Base-by-base conservation (phyloP, 2,888 invertebrate species). In the Mechanitis mazaeus region DNA sequence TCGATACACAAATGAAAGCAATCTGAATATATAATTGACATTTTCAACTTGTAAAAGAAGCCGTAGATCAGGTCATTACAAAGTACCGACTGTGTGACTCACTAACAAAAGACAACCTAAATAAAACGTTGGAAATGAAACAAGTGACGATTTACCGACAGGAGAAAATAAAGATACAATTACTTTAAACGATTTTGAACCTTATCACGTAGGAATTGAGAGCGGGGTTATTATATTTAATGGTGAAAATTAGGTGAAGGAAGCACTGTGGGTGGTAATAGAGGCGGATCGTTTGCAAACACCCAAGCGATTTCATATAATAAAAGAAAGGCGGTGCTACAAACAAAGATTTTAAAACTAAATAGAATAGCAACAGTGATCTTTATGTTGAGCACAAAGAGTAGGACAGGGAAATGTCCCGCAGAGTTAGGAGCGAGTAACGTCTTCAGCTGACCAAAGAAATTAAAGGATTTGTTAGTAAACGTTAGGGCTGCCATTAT, bases 261-360 rank as follows among this genome's bases (percentile, higher is more conserved):
- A 63, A 54, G 55, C 83, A 68, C 85, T 69, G 81, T 86, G 85
- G 87, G 87, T 85, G 88, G 88, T 74, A 71, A 70, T 64, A 79
- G 74, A 84, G 85, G 85, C 86, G 85, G 84, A 76, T 75, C 76
- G 85, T 85, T 85, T 84, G 83, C 86, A 87, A 87, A 88, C 87
- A 86, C 68, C 70, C 71, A 71, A 71, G 71, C 73, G 72, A 75
- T 76, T 80, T 75, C 59, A 68, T 63, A 74, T 74, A 75, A 79
- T 78, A 81, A 79, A 75, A 74, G 78, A 79, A 81, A 79, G 81
- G 82, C 80, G 81, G 72, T 72, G 73, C 78, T 72, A 77, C 75
- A 81, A 83, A 80, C 78, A 79, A 79, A 79, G 79, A 71, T 74
- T 73, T 77, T 74, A 72, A 74, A 77, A 76, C 73, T 71, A 74